Evolutionary conservation across 2,797 vertebrate genomes (phyloP), one percentile per base, ranked within the genome.

Genomic region (Florisuga fusca): DNA sequence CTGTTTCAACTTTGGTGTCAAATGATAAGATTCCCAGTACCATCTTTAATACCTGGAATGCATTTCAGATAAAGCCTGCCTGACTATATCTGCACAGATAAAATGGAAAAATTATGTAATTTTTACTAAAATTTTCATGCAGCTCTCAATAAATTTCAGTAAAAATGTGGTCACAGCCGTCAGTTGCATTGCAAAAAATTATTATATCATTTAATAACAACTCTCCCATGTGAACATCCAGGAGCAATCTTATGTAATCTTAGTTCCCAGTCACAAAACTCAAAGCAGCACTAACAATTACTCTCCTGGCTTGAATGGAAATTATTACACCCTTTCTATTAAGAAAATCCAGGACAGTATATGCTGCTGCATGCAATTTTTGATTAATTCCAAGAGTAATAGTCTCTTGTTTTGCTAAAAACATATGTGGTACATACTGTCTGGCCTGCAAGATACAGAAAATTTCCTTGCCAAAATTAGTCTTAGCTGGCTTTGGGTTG

Each of bases 181-280:
- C 22, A 38, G 15, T 33, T 71, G 76, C 25, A 58, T 50, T 72
- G 81, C 22, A 74, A 93, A 77, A 46, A 59, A 72, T 92, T 4
- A 89, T 90, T 93, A 81, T 90, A 92, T 15, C 1, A 67, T 90
- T 67, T 75, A 59, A 77, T 77, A 93, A 19, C 7, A 82, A 27
- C 15, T 63, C 5, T 69, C 29, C 16, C 26, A 54, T 29, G 27
- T 11, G 31, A 20, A 6, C 61, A 94, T 81, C 17, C 67, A 69
- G 63, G 14, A 92, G 19, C 25, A 94, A 58, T 34, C 33, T 76
- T 78, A 63, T 51, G 12, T 27, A 90, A 23, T 55, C 48, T 58
- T 78, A 74, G 25, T 26, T 83, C 95, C 88, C 59, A 85, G 41
- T 57, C 63, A 82, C 50, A 83, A 90, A 84, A 34, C 57, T 92